Conservation (phyloP, 2,797 vertebrate species). For the Urocyon cinereoargenteus region DNA sequence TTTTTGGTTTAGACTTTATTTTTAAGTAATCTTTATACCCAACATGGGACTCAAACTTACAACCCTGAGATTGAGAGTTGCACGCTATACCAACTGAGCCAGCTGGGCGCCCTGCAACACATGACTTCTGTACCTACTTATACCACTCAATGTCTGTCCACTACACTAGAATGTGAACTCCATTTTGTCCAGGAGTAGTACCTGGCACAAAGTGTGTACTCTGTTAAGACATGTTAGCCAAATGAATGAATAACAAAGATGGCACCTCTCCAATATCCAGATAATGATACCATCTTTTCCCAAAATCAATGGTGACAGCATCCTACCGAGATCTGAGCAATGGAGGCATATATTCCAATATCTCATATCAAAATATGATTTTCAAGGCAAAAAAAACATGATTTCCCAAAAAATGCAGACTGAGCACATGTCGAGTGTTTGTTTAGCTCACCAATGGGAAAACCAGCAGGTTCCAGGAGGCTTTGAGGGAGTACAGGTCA, state of each 20-base stretch:
- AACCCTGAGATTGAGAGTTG: background rate
- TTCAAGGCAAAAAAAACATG: background rate
- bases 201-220: background rate
- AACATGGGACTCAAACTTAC: background rate
- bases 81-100: background rate
- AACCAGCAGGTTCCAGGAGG: no score
- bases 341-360: background rate
- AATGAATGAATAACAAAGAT: background rate
- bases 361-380: background rate
- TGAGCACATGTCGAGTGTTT: background rate
- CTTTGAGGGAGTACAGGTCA: background rate
- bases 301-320: background rate
- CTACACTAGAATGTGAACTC: background rate
- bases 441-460: background rate
- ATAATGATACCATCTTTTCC: background rate
- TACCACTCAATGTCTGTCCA: accelerated
- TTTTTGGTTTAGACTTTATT: background rate
- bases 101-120: background rate
- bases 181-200: background rate
- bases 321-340: background rate
- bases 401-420: background rate
- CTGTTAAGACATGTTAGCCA: no score
- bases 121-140: background rate
- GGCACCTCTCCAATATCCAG: background rate
- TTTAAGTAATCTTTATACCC: background rate